Base-by-base conservation (phyloP, 2,888 invertebrate species). In the Augiades crinisus region DNA sequence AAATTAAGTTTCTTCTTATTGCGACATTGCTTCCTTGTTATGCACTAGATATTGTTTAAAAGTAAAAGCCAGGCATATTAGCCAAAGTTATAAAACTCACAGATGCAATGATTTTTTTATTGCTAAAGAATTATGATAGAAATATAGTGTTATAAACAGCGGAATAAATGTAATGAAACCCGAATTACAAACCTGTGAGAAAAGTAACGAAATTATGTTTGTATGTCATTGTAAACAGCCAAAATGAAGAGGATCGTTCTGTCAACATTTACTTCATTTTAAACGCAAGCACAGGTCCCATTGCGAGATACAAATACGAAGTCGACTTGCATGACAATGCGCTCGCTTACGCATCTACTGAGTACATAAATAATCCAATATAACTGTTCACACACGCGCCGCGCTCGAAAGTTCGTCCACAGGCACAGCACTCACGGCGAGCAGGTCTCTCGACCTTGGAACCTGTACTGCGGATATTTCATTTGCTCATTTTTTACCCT, bases 391-490 rank as follows among this genome's bases (percentile, higher is more conserved):
- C 59, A 59, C 55, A 56, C 56, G 55, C 31, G 53, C 57, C 46
- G 57, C 67, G 68, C 77, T 84, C 76, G 85, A 85, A 85, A 85
- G 85, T 83, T 72, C 72, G 75, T 73, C 71, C 66, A 69, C 70
- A 68, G 60, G 68, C 65, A 67, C 65, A 65, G 61, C 61, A 66
- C 70, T 85, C 87, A 86, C 71, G 86, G 86, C 75, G 65, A 87
- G 70, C 86, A 72, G 72, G 78, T 85, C 68, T 73, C 65, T 62
- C 72, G 78, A 80, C 88, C 88, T 88, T 87, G 84, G 74, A 61
- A 66, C 67, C 56, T 59, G 69, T 70, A 75, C 75, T 72, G 74
- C 80, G 78, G 80, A 83, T 82, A 82, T 82, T 81, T 81, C 68
- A 70, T 77, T 75, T 74, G 72, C 72, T 68, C 62, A 65, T 76